A percentile compares a stretch with the other conserved stretches of the same genome.
These are phyloP conservation scores for Polietes domitor DNA, from an alignment of 2,888 invertebrate species.

Conservation along the genomic window DNA sequence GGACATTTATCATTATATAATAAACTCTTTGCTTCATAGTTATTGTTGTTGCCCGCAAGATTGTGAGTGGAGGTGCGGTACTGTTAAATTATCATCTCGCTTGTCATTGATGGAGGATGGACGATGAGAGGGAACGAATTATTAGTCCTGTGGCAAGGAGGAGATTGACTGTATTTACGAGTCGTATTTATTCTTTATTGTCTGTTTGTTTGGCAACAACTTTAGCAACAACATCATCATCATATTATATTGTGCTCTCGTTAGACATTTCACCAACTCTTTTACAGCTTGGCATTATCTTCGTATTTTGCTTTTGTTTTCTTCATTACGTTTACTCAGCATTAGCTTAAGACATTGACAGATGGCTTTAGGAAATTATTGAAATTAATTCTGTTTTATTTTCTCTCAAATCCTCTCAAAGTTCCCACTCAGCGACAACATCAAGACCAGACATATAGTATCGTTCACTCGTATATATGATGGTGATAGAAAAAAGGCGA, in stretches of 20 bases:
- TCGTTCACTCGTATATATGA: no score
- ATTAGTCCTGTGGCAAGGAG: neutral
- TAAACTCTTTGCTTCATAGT: neutral
- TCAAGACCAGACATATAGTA: neutral
- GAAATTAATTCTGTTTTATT: neutral
- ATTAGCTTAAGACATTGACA: conserved; percentile 22
- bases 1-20: conserved; percentile 40
- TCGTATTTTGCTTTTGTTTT: neutral
- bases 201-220: neutral
- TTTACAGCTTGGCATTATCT: neutral
- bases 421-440: neutral
- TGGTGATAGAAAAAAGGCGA: no score
- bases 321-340: neutral
- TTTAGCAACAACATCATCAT: neutral
- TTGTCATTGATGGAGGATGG: neutral
- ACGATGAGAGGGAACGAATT: neutral
- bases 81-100: conserved; percentile 1
- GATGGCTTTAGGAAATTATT: conserved; percentile 22
- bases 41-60: neutral
- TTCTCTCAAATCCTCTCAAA: neutral
- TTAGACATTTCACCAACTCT: conserved; percentile 21
- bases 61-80: neutral
- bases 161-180: neutral
- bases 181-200: neutral
- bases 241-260: neutral